Evolutionary conservation across 2,113 vertebrate genomes (phyloP), one percentile per base, ranked within the genome.

Genomic region (Serinus canaria): DNA sequence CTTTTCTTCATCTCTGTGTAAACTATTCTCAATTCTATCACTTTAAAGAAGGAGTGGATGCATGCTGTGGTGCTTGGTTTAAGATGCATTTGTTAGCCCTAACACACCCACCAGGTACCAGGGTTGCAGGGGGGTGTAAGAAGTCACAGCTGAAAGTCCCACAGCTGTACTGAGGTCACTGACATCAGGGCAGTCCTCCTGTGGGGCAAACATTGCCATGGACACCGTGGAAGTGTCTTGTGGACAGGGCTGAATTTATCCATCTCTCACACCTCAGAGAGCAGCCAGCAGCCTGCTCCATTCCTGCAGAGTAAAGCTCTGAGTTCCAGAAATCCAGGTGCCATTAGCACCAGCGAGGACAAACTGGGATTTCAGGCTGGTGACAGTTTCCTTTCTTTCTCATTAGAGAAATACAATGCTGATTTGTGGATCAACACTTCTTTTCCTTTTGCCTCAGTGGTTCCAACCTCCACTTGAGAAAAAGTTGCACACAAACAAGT

Each of bases 241-340:
- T 62, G 53, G 23, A 4, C 7, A 30, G 8, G 10, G 47, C 23
- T 53, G 64, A 21, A 30, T 63, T 41, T 55, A 7, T 15, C 27
- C 3, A 0, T 7, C 3, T 8, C 10, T 55, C 52, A 39, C 77
- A 22, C 13, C 15, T 7, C 30, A 7, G 0, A 2, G n/a, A 39
- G 67, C 73, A 63, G 19, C 6, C 39, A 43, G 55, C 6, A 7
- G 41, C 46, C 59, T 74, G 23, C 73, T 39, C 43, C 41, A 6
- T 5, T 13, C 28, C 81, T 66, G 31, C 89, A 68, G 53, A 30
- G 13, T 0, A 12, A 10, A 66, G 50, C 69, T 86, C 43, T 25
- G 73, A 59, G 15, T 21, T 55, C 52, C 55, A 23, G 4, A 70
- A 47, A 24, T 44, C 20, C 16, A 46, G 39, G 30, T 49, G 35